Evolutionary conservation across 2,888 invertebrate genomes (phyloP), one percentile per base, ranked within the genome.

Genomic region (Agonum fuliginosum): DNA sequence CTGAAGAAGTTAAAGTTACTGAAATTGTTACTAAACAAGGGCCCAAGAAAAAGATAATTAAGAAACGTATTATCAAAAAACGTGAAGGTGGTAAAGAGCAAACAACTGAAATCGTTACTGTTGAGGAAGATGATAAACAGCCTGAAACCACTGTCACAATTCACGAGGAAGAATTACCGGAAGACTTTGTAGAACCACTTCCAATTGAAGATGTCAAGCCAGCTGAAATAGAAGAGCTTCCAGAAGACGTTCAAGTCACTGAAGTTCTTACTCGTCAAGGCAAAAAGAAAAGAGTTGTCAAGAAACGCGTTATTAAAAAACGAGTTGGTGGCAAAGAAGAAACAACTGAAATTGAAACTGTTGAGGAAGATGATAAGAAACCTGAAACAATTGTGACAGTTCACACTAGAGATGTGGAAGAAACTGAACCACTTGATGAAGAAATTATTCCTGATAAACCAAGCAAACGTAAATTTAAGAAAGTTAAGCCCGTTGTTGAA

Each of bases 361-460:
- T 84, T 22, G 80, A 84, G 67, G 84, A 85, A 78, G 88, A 83
- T 77, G 86, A 84, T 43, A 86, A 84, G 81, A 85, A 88, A 83
- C 86, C 88, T 51, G 81, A 89, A 78, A 87, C 86, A 79, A 86
- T 87, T 78, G 86, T 89, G 17, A 83, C 84, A 22, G 82, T 85
- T 73, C 83, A 84, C 78, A 54, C 54, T 24, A 19, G 8, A n/a
- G 54, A 54, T 1, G 12, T 54, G 27, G 71, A 51, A 17, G 51
- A 71, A 51, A 17, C 34, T 0, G 34, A 34, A 51, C 71, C 51
- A 17, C 2, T 48, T 17, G 51, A 54, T 2, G 54, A 54, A 54
- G 24, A 48, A 12, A 12, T 20, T 12, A 41, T 48, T 17, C 43
- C 80, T 12, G 80, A 78, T 80, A 81, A 78, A 78, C 22, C 81